Evolutionary conservation across 2,888 invertebrate species (phyloP).

Genomic region (Polia nebulosa): DNA sequence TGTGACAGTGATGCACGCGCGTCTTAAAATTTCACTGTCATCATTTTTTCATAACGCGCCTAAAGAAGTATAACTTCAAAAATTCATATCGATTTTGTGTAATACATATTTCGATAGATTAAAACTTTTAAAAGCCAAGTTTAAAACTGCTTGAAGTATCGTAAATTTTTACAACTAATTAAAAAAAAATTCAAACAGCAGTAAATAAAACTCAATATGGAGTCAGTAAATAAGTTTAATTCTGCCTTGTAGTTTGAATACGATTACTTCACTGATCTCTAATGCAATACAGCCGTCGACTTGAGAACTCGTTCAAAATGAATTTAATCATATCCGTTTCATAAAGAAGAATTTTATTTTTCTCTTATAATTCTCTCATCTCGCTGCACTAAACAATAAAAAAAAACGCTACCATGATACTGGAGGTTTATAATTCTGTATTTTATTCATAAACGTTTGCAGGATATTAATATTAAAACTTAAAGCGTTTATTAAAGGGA

Average conservation of each 20-base stretch:
- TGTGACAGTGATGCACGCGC: no score
- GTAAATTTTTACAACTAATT: no score
- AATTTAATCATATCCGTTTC: constrained; percentile 38
- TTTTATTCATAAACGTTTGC: constrained; percentile 3
- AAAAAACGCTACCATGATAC: constrained; percentile 24
- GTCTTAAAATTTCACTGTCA: no score
- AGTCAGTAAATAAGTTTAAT: background rate
- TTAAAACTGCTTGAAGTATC: no score
- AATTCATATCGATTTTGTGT: no score
- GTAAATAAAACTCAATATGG: background rate
- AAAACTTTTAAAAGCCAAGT: no score
- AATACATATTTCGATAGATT: no score
- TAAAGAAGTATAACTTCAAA: no score
- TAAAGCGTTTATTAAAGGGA: background rate
- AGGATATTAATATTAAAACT: constrained; percentile 3
- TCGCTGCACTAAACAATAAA: constrained; percentile 30
- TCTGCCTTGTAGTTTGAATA: constrained; percentile 11
- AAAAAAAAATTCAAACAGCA: no score
- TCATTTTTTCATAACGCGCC: no score
- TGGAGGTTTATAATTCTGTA: constrained; percentile 6
- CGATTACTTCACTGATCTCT: constrained; percentile 16
- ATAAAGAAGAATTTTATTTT: constrained; percentile 26
- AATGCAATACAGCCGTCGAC: constrained; percentile 35
- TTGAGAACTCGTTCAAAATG: constrained; percentile 23
- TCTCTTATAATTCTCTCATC: constrained; percentile 24